Percentiles rank a stretch among this genome's conserved stretches.
Conservation (phyloP, 2,113 vertebrate species). For the Drymodes brunneopygia region DNA sequence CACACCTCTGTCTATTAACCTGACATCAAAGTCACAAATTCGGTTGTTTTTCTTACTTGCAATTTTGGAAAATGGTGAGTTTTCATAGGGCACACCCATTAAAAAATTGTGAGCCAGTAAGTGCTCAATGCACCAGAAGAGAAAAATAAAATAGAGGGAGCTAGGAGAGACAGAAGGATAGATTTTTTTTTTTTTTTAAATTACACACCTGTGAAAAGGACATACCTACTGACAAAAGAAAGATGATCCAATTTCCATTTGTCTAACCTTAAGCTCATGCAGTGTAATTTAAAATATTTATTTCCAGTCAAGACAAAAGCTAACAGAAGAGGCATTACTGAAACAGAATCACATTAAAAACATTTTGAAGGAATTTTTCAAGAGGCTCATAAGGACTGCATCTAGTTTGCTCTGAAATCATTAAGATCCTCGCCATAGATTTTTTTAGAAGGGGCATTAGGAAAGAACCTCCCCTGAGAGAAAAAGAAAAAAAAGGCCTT, state of each 20-base stretch:
- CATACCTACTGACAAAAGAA: neutral
- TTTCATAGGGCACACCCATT: neutral
- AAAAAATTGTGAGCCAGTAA: neutral
- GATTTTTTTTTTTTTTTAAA: too few relatives aligned
- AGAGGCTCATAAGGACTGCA: neutral
- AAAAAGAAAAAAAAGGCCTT: neutral
- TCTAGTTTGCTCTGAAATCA: neutral
- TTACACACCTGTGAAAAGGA: neutral
- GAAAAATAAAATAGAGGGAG: fast-evolving
- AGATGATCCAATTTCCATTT: neutral
- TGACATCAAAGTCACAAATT: neutral
- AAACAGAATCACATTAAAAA: neutral
- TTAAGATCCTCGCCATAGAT: neutral
- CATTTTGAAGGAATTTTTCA: neutral
- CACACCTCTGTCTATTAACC: neutral
- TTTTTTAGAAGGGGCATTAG: neutral
- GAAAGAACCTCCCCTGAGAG: neutral
- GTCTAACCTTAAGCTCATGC: neutral
- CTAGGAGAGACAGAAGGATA: neutral
- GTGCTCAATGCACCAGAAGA: neutral
- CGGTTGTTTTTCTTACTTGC: neutral
- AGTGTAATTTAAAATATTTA: neutral
- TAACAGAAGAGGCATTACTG: neutral
- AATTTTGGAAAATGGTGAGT: neutral
- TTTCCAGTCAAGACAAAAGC: neutral